Evolutionary conservation across 2,888 invertebrate species (phyloP).

Genomic region (Pantelozetes paolii): DNA sequence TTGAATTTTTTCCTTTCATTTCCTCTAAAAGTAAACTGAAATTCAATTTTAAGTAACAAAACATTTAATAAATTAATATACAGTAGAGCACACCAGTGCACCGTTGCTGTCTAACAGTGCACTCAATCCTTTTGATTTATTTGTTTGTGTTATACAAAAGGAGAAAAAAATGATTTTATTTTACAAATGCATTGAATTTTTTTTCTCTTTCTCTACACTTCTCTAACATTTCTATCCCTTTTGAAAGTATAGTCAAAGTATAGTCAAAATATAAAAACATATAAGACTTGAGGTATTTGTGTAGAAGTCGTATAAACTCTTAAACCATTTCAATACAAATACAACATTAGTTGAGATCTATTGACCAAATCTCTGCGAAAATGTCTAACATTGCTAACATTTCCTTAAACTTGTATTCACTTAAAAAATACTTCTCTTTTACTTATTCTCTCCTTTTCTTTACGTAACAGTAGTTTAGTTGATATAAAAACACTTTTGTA

Average conservation of each 20-base stretch:
- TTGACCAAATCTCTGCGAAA: neutral
- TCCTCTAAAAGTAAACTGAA: too few species aligned
- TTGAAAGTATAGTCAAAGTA: neutral
- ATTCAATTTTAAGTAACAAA: too few species aligned
- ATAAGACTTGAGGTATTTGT: constrained; percentile 7
- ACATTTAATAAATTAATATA: too few species aligned
- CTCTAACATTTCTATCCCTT: neutral
- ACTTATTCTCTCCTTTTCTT: neutral
- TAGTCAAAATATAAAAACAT: neutral
- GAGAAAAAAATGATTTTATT: neutral
- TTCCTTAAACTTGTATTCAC: constrained; percentile 17
- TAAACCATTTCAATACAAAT: too few species aligned
- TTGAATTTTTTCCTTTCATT: too few species aligned
- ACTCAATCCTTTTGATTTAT: neutral
- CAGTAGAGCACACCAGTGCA: too few species aligned
- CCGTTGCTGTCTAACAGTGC: neutral
- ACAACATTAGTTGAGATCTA: neutral
- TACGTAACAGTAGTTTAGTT: too few species aligned
- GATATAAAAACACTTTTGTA: too few species aligned
- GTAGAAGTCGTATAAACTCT: neutral
- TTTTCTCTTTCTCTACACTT: neutral
- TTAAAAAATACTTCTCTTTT: constrained; percentile 14
- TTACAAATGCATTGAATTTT: constrained; percentile 2
- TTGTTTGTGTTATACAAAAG: neutral
- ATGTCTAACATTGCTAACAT: constrained; percentile 11